Evolutionary conservation across 2,888 invertebrate genomes (phyloP).

Genomic region (Eumacrocentrus americanus): DNA sequence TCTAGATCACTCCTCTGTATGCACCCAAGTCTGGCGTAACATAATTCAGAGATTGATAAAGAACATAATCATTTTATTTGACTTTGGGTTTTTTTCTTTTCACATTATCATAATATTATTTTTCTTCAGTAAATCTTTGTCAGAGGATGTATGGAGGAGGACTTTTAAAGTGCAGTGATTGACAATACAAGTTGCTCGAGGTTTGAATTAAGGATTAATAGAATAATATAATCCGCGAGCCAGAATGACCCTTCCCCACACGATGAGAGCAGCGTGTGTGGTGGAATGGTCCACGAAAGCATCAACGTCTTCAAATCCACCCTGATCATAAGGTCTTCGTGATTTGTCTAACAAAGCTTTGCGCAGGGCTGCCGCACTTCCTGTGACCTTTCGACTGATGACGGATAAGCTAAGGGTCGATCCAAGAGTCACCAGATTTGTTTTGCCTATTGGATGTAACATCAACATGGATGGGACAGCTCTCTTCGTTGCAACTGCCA

Average conservation of each 20-base stretch:
- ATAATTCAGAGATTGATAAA: no score
- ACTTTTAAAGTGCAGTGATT: not conserved
- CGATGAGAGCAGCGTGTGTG: constrained; percentile 5
- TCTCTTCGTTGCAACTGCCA: constrained; percentile 85
- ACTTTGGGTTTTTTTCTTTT: no score
- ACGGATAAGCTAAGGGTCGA: constrained; percentile 83
- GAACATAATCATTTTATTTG: no score
- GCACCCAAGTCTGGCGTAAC: no score
- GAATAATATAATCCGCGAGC: constrained; percentile 22
- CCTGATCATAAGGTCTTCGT: no score
- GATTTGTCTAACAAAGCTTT: constrained; percentile 52
- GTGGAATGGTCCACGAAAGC: constrained; percentile 4
- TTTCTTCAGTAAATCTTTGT: not conserved
- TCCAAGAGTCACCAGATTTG: constrained; percentile 82
- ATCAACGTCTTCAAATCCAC: constrained; percentile 18
- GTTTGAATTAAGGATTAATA: constrained; percentile 5
- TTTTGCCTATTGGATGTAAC: constrained; percentile 88
- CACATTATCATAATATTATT: not conserved
- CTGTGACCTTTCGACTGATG: constrained; percentile 85
- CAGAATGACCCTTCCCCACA: constrained; percentile 38
- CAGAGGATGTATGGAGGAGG: not conserved
- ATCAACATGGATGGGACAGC: constrained; percentile 94
- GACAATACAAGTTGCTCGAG: not conserved
- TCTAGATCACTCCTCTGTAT: not conserved
- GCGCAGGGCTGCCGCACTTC: constrained; percentile 79